These are phyloP conservation scores for Argyresthia albistria DNA, from an alignment of 2,888 invertebrate genomes.

Conservation along the genomic window DNA sequence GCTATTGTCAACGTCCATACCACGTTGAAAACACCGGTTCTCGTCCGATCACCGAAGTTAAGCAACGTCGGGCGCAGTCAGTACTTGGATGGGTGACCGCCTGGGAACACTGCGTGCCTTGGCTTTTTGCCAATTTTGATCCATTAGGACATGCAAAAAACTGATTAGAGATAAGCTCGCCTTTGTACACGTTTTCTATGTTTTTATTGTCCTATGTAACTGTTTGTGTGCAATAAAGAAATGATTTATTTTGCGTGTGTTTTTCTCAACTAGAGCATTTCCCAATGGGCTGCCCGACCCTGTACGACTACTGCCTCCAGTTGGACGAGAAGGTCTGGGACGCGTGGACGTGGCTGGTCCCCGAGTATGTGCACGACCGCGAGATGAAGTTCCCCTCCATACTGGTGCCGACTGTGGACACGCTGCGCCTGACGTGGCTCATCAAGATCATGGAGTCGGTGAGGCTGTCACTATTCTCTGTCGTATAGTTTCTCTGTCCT, in stretches of 20 bases:
- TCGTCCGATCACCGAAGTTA: constrained; percentile 24
- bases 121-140: constrained; percentile 2
- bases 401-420: constrained; percentile 92
- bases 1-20: constrained; percentile 3
- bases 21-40: constrained; percentile 16
- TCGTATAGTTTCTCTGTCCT: too few relatives aligned
- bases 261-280: constrained; percentile 71
- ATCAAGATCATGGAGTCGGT: constrained; percentile 84
- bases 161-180: too few relatives aligned
- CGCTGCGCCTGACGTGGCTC: constrained; percentile 84
- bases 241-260: too few relatives aligned
- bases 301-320: constrained; percentile 89
- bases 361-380: constrained; percentile 81
- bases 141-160: too few relatives aligned
- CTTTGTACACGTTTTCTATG: too few relatives aligned
- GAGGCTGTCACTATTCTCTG: constrained; percentile 10
- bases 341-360: constrained; percentile 88
- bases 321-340: constrained; percentile 79
- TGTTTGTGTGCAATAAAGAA: too few relatives aligned
- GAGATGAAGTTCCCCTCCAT: constrained; percentile 83
- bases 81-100: constrained; percentile 19
- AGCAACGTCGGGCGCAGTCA: constrained; percentile 20
- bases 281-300: constrained; percentile 78
- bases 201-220: too few relatives aligned
- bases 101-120: constrained; percentile 16